These are phyloP conservation scores for Podotricha telesiphe DNA, from an alignment of 2,888 invertebrate genomes.

Conservation along the genomic window DNA sequence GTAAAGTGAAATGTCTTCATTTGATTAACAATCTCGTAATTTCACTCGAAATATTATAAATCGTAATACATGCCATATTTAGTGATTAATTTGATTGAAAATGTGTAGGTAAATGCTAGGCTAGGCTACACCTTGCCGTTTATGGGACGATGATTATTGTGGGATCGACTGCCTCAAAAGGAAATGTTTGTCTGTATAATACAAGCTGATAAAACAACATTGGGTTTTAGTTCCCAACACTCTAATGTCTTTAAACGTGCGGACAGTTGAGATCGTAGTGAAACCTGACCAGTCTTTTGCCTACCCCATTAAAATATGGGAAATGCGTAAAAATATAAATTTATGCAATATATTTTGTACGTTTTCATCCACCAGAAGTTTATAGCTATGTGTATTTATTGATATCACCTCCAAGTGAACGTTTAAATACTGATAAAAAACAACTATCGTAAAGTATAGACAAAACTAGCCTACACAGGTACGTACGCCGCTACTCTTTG, in stretches of 20 bases:
- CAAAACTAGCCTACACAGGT: not conserved
- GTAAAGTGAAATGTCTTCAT: conserved; percentile 27
- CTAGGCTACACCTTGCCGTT: too few species aligned
- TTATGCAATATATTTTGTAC: not conserved
- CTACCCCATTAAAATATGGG: not conserved
- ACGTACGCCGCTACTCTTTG: not conserved
- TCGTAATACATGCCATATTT: not conserved
- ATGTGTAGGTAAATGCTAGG: not conserved
- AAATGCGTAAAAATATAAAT: not conserved
- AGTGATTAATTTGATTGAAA: not conserved
- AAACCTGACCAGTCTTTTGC: too few species aligned
- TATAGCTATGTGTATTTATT: not conserved
- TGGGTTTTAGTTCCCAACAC: too few species aligned
- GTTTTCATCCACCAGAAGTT: not conserved
- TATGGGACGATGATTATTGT: too few species aligned
- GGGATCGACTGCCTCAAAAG: too few species aligned
- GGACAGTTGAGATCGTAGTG: too few species aligned
- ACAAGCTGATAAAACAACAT: too few species aligned
- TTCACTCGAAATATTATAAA: conserved; percentile 6
- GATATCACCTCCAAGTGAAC: not conserved
- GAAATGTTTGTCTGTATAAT: too few species aligned
- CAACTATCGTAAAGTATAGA: not conserved
- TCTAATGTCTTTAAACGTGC: too few species aligned
- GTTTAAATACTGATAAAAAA: not conserved
- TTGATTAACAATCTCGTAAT: conserved; percentile 15